These are phyloP conservation scores for Amphipyra tragopoginis DNA, from an alignment of 2,888 invertebrate genomes.

Conservation along the genomic window DNA sequence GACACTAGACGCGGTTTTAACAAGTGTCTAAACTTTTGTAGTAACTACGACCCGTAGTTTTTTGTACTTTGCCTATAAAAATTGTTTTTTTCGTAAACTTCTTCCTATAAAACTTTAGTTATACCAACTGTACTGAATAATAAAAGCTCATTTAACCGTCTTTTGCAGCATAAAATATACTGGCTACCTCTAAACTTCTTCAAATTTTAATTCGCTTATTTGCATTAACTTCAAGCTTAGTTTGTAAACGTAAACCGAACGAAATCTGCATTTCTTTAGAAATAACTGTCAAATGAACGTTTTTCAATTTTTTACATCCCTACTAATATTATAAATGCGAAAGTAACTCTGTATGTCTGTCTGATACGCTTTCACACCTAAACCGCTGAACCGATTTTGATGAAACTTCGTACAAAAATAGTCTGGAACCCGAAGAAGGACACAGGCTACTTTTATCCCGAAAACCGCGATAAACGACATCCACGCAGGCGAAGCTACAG, in stretches of 20 bases:
- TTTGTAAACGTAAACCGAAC: slow-evolving; percentile 33
- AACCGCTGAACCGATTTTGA: no score
- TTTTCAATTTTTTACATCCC: neutral
- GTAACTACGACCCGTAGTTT: no score
- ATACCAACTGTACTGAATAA: slow-evolving; percentile 31
- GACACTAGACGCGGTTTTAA: no score
- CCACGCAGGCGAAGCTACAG: no score
- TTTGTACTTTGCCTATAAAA: neutral
- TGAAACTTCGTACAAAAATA: no score
- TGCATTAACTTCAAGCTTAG: slow-evolving; percentile 48
- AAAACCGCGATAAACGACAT: no score
- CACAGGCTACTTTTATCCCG: no score
- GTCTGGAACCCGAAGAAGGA: no score
- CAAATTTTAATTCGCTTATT: slow-evolving; percentile 46
- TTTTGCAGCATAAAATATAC: slow-evolving; percentile 39
- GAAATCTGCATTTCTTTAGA: slow-evolving; percentile 48
- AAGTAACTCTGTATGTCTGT: no score
- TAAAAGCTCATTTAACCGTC: slow-evolving; percentile 38
- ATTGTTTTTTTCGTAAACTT: neutral
- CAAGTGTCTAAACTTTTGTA: no score
- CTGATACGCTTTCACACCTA: no score
- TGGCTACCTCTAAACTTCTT: slow-evolving; percentile 34
- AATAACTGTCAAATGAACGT: slow-evolving; percentile 25
- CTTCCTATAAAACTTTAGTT: slow-evolving; percentile 28
- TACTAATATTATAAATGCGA: no score